Evolutionary conservation across 2,888 invertebrate genomes (phyloP).

Genomic region (Drosophila paranaensis): DNA sequence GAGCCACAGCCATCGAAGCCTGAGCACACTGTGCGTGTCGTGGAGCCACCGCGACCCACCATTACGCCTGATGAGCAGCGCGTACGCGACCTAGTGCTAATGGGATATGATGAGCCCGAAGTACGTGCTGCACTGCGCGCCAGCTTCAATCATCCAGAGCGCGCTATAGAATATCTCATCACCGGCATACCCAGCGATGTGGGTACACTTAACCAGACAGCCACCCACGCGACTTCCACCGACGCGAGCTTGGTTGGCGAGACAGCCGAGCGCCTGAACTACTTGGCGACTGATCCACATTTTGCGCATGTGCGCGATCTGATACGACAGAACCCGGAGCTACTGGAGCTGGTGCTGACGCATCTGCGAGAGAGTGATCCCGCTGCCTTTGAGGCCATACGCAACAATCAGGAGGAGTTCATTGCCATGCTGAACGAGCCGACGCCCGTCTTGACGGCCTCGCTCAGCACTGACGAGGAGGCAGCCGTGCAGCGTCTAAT

Average conservation of each 20-base stretch:
- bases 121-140: slow-evolving; percentile 96
- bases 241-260: neutral
- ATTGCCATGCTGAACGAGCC: slow-evolving; percentile 85
- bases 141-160: slow-evolving; percentile 98
- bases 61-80: slow-evolving; percentile 58
- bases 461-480: slow-evolving; percentile 59
- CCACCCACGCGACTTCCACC: neutral
- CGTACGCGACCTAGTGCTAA: slow-evolving; percentile 84
- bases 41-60: slow-evolving; percentile 35
- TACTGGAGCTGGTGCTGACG: slow-evolving; percentile 95
- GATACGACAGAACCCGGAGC: slow-evolving; percentile 95
- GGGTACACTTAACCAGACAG: neutral
- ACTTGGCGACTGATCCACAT: slow-evolving; percentile 25
- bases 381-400: slow-evolving; percentile 93
- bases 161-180: slow-evolving; percentile 98
- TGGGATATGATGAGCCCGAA: slow-evolving; percentile 94
- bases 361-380: slow-evolving; percentile 97
- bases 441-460: neutral
- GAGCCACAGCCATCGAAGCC: neutral
- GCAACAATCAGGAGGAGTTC: slow-evolving; percentile 96
- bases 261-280: slow-evolving; percentile 21
- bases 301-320: slow-evolving; percentile 94
- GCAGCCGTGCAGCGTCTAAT: slow-evolving; percentile 73
- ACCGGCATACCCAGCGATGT: slow-evolving; percentile 89
- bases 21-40: neutral